Conservation (phyloP, 2,797 vertebrate genomes). For the Pipistrellus pygmaeus region DNA sequence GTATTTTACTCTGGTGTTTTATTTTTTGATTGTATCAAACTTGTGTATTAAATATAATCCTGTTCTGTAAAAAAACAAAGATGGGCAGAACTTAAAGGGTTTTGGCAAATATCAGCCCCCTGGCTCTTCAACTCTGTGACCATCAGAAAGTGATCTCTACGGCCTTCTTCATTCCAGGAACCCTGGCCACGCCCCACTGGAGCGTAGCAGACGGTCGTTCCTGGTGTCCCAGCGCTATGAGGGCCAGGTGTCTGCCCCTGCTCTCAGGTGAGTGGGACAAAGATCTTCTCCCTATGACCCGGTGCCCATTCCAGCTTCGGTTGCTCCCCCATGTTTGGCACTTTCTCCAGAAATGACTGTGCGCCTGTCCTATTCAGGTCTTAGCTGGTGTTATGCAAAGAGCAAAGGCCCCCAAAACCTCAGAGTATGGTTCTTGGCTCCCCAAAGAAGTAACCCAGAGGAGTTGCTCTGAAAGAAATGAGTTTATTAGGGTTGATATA, state of each 20-base stretch:
- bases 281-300: background rate
- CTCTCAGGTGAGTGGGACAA: slow-evolving; percentile 52
- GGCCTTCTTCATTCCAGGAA: slow-evolving; percentile 30
- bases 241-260: background rate
- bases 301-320: background rate
- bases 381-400: background rate
- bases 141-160: background rate
- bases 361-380: background rate
- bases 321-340: background rate
- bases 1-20: too few relatives aligned
- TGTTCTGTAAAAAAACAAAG: too few relatives aligned
- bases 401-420: background rate
- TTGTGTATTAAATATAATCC: too few relatives aligned
- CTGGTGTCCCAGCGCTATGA: background rate
- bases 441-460: background rate
- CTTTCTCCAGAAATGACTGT: background rate
- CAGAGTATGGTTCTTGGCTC: background rate
- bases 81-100: background rate
- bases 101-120: background rate
- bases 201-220: background rate
- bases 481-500: background rate
- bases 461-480: background rate
- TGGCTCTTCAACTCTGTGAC: background rate
- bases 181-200: background rate
- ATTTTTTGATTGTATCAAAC: too few relatives aligned